These are phyloP conservation scores for Hemibagrus wyckioides DNA, from an alignment of 2,113 vertebrate genomes.

Conservation along the genomic window DNA sequence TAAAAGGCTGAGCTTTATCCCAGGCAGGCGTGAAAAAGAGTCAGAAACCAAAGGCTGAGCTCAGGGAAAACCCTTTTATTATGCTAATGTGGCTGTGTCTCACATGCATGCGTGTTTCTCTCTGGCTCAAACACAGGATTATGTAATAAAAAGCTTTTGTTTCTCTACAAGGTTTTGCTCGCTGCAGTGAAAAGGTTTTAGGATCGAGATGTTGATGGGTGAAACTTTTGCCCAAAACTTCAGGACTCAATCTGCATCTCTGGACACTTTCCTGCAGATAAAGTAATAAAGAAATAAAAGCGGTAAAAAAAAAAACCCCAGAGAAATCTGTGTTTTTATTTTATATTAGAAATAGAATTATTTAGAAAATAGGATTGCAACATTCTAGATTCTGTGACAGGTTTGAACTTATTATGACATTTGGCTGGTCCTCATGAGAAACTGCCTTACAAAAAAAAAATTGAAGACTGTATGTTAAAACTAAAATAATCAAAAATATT, in stretches of 20 bases:
- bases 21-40: slow-evolving; percentile 61
- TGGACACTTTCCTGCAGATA: background rate
- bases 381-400: background rate
- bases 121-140: slow-evolving; percentile 20
- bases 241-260: background rate
- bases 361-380: background rate
- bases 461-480: background rate
- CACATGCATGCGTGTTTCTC: slow-evolving; percentile 60
- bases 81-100: slow-evolving; percentile 68
- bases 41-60: slow-evolving; percentile 52
- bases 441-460: background rate
- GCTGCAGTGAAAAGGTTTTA: background rate
- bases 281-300: background rate
- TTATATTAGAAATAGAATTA: background rate
- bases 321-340: background rate
- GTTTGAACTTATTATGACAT: background rate
- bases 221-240: background rate
- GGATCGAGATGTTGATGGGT: too few species aligned
- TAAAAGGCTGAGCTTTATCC: slow-evolving; percentile 64
- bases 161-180: slow-evolving; percentile 15
- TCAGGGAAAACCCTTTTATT: slow-evolving; percentile 60
- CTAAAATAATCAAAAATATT: background rate
- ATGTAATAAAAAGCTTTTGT: slow-evolving; percentile 55
- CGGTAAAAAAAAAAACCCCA: background rate
- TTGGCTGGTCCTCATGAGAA: background rate